Conservation (phyloP, 2,113 vertebrate species). For the Ranitomeya imitator region DNA sequence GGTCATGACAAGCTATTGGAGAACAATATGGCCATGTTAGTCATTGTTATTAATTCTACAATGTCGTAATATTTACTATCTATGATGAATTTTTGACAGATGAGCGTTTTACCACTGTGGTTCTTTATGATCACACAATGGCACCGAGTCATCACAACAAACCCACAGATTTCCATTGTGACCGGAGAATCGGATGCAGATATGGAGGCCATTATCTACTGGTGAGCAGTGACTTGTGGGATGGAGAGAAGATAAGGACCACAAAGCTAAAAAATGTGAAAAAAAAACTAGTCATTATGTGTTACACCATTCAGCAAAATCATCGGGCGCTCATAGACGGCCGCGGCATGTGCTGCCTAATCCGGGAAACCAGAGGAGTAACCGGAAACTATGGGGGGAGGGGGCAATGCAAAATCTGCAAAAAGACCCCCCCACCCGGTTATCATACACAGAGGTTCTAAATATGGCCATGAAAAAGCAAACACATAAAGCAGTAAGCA, state of each 20-base stretch:
- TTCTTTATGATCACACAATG: not conserved
- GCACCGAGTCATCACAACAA: not conserved
- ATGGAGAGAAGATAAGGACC: not conserved
- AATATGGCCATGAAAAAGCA: too few relatives aligned
- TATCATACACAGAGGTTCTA: not conserved
- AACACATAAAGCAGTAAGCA: too few relatives aligned
- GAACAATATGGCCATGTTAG: too few relatives aligned
- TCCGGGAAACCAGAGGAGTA: not conserved
- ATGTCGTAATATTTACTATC: not conserved
- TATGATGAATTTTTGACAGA: not conserved
- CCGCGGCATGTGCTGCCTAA: not conserved
- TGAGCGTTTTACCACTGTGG: not conserved
- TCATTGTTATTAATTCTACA: not conserved
- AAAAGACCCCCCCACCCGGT: not conserved
- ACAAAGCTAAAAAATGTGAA: not conserved
- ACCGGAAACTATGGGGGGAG: not conserved
- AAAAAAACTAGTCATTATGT: not conserved
- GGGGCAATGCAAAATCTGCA: not conserved
- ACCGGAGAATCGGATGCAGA: not conserved
- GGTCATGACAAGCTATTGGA: too few relatives aligned
- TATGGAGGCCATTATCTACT: not conserved
- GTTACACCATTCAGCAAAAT: not conserved
- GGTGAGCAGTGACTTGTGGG: not conserved
- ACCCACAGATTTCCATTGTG: constrained; percentile 1
- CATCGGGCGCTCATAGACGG: not conserved